Base-by-base conservation (phyloP, 2,113 vertebrate species). In the Oryzias javanicus region DNA sequence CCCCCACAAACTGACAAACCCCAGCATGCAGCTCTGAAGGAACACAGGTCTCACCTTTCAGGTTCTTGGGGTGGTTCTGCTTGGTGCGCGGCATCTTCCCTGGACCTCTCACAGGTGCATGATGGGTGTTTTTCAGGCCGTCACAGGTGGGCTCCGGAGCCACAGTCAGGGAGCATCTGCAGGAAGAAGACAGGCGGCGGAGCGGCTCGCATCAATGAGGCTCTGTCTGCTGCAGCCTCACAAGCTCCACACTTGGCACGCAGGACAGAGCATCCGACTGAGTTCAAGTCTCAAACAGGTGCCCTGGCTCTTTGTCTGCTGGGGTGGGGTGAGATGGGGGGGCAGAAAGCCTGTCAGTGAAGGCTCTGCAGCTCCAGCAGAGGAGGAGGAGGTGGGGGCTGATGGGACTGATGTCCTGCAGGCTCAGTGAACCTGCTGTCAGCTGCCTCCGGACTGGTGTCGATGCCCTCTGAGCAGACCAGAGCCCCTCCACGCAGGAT, bases 11-110 rank as follows among this genome's bases (percentile, higher is more conserved):
- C 35, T 35, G 35, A 35, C 10, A 12, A 35, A 35, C 8, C 35
- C 35, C 35, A 35, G 35, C 8, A 35, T 35, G 35, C 12, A 12
- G 35, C 35, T 35, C 35, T 35, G 35, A 35, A 35, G 35, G 35
- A 35, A 35, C 35, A 35, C 35, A 20, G 1, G 18, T 6, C 92
- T 89, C 88, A 98, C 97, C 97, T 95, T 95, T 94, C 77, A 99
- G 88, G 80, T 98, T 98, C 88, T 94, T 97, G 49, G 96, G 97
- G 92, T 98, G 90, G 91, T 98, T 96, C 90, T 99, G 97, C 89
- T 99, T 99, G 51, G 96, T 98, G 74, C 97, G 96, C 81, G 97
- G 97, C 97, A 99, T 99, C 85, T 93, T 97, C 64, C 40, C 15
- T 41, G 86, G 89, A 91, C 81, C 70, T 65, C 60, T 91, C 88